Conservation (phyloP, 2,888 invertebrate genomes). For the Amphipyra berbera region DNA sequence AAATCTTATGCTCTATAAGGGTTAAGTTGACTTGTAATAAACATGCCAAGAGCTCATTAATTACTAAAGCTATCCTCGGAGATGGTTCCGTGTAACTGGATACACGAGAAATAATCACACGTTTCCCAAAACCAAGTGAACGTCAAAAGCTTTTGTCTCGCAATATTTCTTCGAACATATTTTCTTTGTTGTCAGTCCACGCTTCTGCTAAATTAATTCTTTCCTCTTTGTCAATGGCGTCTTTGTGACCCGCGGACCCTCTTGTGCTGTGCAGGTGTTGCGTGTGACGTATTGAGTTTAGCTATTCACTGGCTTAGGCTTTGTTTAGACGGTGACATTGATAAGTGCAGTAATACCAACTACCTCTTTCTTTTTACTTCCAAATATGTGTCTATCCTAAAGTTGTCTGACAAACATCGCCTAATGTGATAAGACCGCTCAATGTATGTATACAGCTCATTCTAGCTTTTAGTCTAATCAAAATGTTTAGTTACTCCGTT, state of each 20-base stretch:
- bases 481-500: too few species aligned
- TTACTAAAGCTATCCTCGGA: slow-evolving; percentile 7
- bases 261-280: slow-evolving; percentile 11
- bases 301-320: background rate
- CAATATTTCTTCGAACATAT: slow-evolving; percentile 42
- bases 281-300: slow-evolving; percentile 2
- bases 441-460: too few species aligned
- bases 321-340: background rate
- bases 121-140: slow-evolving; percentile 1
- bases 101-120: slow-evolving; percentile 24
- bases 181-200: slow-evolving; percentile 40
- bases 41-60: background rate
- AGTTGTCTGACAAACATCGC: too few species aligned
- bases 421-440: too few species aligned
- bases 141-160: slow-evolving; percentile 32
- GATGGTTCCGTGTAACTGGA: slow-evolving; percentile 12
- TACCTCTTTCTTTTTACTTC: too few species aligned
- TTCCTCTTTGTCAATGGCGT: slow-evolving; percentile 35
- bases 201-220: slow-evolving; percentile 40
- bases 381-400: too few species aligned
- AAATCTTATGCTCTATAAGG: too few species aligned
- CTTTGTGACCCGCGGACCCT: slow-evolving; percentile 29
- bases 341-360: too few species aligned
- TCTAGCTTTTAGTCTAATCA: too few species aligned
- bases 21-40: too few species aligned